phyloP scores from a whole-genome alignment of 2,797 vertebrate genomes.

The Argentina silus region DNA sequence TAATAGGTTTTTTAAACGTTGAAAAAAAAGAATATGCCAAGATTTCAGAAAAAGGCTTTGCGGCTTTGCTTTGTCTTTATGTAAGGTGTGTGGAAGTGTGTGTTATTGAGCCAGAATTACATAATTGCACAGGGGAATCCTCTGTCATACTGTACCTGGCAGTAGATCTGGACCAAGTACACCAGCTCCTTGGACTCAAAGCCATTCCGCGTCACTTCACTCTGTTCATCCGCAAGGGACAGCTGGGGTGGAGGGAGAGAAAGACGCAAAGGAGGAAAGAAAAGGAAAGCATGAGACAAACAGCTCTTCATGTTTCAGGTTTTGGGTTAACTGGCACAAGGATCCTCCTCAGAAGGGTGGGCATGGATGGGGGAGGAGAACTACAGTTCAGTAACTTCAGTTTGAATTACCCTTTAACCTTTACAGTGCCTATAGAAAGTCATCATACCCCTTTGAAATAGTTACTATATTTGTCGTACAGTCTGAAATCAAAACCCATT shows the following conservation, averaged over 20 bases:
- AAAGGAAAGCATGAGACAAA: conserved; percentile 10
- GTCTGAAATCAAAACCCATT: too few relatives aligned
- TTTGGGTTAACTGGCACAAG: neutral
- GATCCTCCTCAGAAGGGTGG: neutral
- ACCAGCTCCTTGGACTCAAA: conserved; percentile 95
- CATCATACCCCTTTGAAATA: too few relatives aligned
- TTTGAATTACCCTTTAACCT: neutral
- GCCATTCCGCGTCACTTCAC: conserved; percentile 90
- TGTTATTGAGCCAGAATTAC: neutral
- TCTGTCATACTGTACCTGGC: conserved; percentile 84
- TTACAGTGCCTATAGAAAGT: too few relatives aligned
- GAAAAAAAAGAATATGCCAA: too few relatives aligned
- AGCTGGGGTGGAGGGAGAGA: conserved; percentile 65
- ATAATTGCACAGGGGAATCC: neutral
- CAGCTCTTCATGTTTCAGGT: neutral
- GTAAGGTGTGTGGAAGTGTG: neutral
- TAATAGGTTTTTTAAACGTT: conserved; percentile 4
- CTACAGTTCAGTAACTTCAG: neutral
- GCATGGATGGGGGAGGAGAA: neutral
- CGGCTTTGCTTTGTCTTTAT: neutral
- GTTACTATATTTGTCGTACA: too few relatives aligned
- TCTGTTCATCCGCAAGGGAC: conserved; percentile 93
- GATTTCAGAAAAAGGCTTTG: too few relatives aligned
- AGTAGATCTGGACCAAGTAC: conserved; percentile 95
- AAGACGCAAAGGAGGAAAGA: conserved; percentile 13